Evolutionary conservation across 2,888 invertebrate genomes (phyloP), one percentile per base, ranked within the genome.

Genomic region (Ectemnius cavifrons): DNA sequence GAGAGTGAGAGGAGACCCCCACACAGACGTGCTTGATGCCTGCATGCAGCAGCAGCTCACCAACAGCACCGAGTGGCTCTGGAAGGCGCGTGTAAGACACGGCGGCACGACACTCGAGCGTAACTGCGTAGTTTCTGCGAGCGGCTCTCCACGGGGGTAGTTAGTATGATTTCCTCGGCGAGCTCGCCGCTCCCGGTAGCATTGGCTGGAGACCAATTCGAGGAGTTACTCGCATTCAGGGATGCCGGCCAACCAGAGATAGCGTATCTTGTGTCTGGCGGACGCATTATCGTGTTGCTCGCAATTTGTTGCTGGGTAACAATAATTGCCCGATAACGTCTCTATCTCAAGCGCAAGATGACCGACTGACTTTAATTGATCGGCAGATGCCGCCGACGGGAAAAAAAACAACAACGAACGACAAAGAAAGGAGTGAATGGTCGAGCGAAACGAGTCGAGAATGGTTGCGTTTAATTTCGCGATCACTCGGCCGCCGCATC

Each of bases 71-170:
- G 66, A 72, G 65, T 72, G 65, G 64, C 63, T 74, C 63, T 78
- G 67, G 67, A 73, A 82, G 75, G 73, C 85, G 78, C 79, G 84
- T 84, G 77, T 78, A 37, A 37, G 83, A 83, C 84, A 80, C 76
- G 74, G 71, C 73, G 16, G 71, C 79, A 77, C 84, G 85, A 85
- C 86, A 86, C 84, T 82, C 84, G 84, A 85, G 80, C 81, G 86
- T 87, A 89, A 88, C 89, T 89, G 88, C 89, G 89, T 88, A 89
- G 89, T 89, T 89, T 85, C 87, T 83, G 84, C 82, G 73, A 60
- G 66, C 64, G 63, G 61, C 78, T 80, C 63, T 68, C 71, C 37
- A 37, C 62, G 73, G 77, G 84, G 83, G 82, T 77, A 70, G 79
- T 68, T 74, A 69, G 49, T 28, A 59, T 65, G 27, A 64, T 60